A percentile compares a stretch with the other conserved stretches of the same genome.
Evolutionary conservation across 2,797 vertebrate species (phyloP).

Genomic region (Sebastes taczanowskii): DNA sequence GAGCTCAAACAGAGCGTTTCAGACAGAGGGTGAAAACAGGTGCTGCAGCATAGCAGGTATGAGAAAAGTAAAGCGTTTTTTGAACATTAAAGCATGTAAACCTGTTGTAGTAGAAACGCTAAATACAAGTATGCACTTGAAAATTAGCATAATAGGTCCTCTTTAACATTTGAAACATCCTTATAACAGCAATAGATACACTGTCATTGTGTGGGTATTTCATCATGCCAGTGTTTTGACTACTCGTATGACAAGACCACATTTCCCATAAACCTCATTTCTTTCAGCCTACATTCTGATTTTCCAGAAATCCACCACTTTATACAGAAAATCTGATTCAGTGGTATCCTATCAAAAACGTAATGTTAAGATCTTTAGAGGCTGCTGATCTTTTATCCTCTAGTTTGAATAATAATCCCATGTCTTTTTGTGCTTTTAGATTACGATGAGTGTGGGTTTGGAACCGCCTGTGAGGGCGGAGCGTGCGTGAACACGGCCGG

Average conservation of each 20-base stretch:
- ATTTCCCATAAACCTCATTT: background rate
- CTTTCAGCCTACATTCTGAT: background rate
- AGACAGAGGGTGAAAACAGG: too few relatives aligned
- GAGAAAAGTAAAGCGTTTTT: too few relatives aligned
- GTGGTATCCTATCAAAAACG: background rate
- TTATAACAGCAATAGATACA: background rate
- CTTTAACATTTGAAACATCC: background rate
- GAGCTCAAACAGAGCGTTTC: too few relatives aligned
- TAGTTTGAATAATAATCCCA: background rate
- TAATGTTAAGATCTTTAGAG: background rate
- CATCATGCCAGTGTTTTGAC: background rate
- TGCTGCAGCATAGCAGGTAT: too few relatives aligned
- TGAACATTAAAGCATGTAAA: too few relatives aligned
- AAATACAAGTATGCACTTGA: too few relatives aligned
- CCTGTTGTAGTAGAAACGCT: too few relatives aligned
- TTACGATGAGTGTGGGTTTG: slow-evolving; percentile 80
- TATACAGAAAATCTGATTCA: background rate
- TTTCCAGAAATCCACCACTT: background rate
- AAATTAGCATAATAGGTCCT: background rate
- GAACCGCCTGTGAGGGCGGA: slow-evolving; percentile 75
- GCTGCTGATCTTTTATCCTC: background rate
- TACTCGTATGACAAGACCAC: background rate
- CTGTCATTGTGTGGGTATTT: background rate
- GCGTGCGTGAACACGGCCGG: slow-evolving; percentile 83
- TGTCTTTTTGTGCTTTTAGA: slow-evolving; percentile 62